Evolutionary conservation across 2,113 vertebrate species (phyloP).

Genomic region (Triplophysa rosa): DNA sequence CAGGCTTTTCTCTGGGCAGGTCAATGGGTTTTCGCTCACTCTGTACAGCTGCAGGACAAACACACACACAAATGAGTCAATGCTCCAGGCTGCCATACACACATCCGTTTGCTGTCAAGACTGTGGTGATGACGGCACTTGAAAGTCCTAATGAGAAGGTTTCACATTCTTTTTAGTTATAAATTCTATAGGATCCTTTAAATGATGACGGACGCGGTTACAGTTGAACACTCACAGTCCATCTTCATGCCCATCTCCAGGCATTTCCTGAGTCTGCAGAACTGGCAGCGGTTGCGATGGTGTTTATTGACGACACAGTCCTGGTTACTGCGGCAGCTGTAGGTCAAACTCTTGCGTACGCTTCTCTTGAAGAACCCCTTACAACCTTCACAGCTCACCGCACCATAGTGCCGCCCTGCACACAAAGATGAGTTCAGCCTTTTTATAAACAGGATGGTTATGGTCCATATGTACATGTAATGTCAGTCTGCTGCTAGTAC

Average conservation of each 20-base stretch:
- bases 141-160: too few relatives aligned
- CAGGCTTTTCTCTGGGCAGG: conserved; percentile 90
- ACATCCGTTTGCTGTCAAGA: too few relatives aligned
- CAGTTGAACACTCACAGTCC: conserved; percentile 85
- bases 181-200: too few relatives aligned
- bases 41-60: conserved; percentile 85
- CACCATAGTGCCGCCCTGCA: conserved; percentile 95
- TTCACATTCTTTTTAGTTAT: too few relatives aligned
- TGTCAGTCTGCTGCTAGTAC: conserved; percentile 64
- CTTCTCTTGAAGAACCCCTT: conserved; percentile 99
- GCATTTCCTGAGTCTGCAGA: conserved; percentile 94
- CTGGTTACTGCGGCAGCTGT: conserved; percentile 97
- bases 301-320: conserved; percentile 99
- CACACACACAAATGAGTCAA: conserved; percentile 29
- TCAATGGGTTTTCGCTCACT: conserved; percentile 97
- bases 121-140: too few relatives aligned
- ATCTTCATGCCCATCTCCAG: conserved; percentile 99
- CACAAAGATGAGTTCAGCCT: conserved; percentile 15
- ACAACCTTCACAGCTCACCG: conserved; percentile 97
- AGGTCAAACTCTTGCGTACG: conserved; percentile 94
- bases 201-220: neutral
- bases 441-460: too few relatives aligned
- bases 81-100: neutral
- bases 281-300: conserved; percentile 98
- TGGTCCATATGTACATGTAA: too few relatives aligned